These are phyloP conservation scores for Crenichthys baileyi DNA, from an alignment of 2,797 vertebrate species.

Conservation along the genomic window DNA sequence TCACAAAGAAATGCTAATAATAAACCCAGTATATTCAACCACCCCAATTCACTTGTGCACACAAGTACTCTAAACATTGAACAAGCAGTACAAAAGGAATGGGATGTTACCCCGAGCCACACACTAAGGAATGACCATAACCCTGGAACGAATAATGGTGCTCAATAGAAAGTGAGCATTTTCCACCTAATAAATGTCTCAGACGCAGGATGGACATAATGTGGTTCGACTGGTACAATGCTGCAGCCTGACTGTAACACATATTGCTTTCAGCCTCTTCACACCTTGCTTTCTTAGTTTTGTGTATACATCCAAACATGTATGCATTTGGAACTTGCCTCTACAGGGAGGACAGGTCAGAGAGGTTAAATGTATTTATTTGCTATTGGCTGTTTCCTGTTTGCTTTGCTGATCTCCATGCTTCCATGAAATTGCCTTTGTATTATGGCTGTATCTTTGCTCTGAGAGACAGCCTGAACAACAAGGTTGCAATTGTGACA, in stretches of 20 bases:
- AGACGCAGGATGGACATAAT: constrained; percentile 61
- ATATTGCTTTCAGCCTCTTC: constrained; percentile 26
- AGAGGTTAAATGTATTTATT: constrained; percentile 71
- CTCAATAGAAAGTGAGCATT: constrained; percentile 45
- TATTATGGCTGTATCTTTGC: constrained; percentile 41
- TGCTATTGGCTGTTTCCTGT: constrained; percentile 55
- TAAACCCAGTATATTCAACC: neutral
- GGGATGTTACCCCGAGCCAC: constrained; percentile 28
- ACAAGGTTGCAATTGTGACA: neutral
- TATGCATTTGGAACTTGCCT: constrained; percentile 51
- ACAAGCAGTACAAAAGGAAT: neutral
- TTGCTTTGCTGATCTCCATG: constrained; percentile 48
- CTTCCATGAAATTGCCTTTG: constrained; percentile 59
- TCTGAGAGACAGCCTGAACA: constrained; percentile 10
- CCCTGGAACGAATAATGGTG: constrained; percentile 59
- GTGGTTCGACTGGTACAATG: constrained; percentile 56
- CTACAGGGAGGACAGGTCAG: constrained; percentile 35
- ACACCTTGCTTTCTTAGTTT: constrained; percentile 12
- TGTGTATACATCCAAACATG: constrained; percentile 35
- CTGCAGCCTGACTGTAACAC: constrained; percentile 33
- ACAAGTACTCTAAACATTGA: constrained; percentile 21
- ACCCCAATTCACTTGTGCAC: constrained; percentile 2
- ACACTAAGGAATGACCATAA: constrained; percentile 52
- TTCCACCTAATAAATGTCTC: constrained; percentile 57
- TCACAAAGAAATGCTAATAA: constrained; percentile 25